Conservation (phyloP, 1,140 invertebrate genomes). For the Aricia agestis region DNA sequence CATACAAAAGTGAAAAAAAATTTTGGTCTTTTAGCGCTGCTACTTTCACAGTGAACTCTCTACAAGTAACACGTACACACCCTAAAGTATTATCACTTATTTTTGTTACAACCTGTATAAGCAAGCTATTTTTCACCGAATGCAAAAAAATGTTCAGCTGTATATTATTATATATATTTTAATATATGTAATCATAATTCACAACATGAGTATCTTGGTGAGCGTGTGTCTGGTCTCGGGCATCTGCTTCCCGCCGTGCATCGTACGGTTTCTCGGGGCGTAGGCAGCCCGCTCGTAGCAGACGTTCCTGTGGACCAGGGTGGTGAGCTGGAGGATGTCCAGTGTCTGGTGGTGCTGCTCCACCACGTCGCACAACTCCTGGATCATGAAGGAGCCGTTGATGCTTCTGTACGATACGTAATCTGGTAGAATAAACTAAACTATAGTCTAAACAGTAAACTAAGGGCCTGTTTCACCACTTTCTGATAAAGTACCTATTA, state of each 20-base stretch:
- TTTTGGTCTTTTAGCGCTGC: too few species aligned
- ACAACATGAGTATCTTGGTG: conserved; percentile 51
- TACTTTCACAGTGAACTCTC: too few species aligned
- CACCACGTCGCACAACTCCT: conserved; percentile 48
- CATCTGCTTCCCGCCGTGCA: conserved; percentile 54
- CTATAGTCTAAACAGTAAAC: too few species aligned
- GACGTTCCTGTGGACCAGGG: conserved; percentile 40
- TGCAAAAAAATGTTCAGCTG: too few species aligned
- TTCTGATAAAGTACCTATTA: too few species aligned
- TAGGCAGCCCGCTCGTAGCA: conserved; percentile 40
- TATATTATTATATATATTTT: too few species aligned
- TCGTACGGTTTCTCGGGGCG: conserved; percentile 28
- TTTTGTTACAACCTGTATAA: too few species aligned
- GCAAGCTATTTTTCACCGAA: too few species aligned
- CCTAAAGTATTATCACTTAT: too few species aligned
- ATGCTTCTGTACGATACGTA: conserved; percentile 42
- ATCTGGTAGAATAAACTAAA: conserved; percentile 34
- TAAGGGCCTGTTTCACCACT: too few species aligned
- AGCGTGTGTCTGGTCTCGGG: conserved; percentile 50
- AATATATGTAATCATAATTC: background rate
- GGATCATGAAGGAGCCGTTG: conserved; percentile 50
- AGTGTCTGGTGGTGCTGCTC: conserved; percentile 29
- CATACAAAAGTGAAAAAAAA: too few species aligned
- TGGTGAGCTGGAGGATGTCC: conserved; percentile 49
- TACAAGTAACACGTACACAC: too few species aligned